Base-by-base conservation (phyloP, 2,888 invertebrate species). In the Apoderus coryli region DNA sequence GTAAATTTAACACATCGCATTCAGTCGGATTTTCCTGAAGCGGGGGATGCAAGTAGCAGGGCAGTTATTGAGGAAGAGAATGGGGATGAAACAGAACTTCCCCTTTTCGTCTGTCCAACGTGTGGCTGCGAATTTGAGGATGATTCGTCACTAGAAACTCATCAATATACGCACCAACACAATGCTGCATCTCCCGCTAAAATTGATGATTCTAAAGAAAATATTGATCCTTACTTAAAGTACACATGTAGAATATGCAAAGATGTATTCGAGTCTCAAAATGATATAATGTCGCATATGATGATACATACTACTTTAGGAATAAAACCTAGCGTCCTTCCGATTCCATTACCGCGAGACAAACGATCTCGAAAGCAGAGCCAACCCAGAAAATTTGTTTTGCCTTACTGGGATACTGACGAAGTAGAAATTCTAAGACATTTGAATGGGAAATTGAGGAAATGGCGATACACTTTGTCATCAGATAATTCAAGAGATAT, bases 11-110 rank as follows among this genome's bases (percentile, higher is more conserved):
- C 45, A 35, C 58, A 57, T 34, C 47, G 56, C 33, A 53, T 57
- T 27, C 56, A 57, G 50, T 58, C 59, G 67, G 68, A 67, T 67
- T 68, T 68, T 68, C 68, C 62, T 68, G 68, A 69, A 60, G 67
- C 68, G 67, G 67, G 67, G 60, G 68, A 60, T 59, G 60, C 57
- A 48, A 58, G 56, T 47, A 53, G 48, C 44, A 53, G 50, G 38
- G 46, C 47, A 38, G 54, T 56, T 42, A 52, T 52, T 41, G 44
- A 44, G 31, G 37, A 37, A 32, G 55, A 57, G 41, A 47, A 49
- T 35, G 50, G 48, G 34, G 60, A 59, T 41, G 59, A 56, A 42
- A 50, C 53, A 36, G 57, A 59, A 41, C 58, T 61, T 41, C 61
- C 62, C 35, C 53, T 61, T 35, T 62, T 63, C 47, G 55, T 62